Base-by-base conservation (phyloP, 2,888 invertebrate genomes). In the Meiosimyza platycephala region DNA sequence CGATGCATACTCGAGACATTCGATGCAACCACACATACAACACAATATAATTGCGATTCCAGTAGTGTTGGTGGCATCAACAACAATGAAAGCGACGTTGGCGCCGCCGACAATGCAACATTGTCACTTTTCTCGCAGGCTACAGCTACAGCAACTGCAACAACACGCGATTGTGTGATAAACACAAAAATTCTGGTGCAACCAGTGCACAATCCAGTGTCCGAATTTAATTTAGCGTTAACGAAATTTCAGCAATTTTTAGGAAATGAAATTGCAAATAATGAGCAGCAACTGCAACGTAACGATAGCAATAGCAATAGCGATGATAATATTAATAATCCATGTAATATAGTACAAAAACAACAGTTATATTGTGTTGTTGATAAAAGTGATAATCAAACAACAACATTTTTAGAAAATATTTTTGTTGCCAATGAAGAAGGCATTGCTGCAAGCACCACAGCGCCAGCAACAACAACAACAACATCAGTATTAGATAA, bases 191-290 rank as follows among this genome's bases (percentile, higher is more conserved):
- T 87, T 48, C 74, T 84, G 73, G 80, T 81, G 65, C 78, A 79
- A 76, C 76, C 79, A 77, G 70, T 81, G 65, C 73, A 78, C 69
- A 80, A 81, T 79, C 85, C 87, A 70, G 80, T 85, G 68, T 78
- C 79, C 75, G 83, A 86, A 80, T 86, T 87, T 75, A 80, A 83
- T 76, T 79, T 87, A 79, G 79, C 82, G 76, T 80, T 85, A 73
- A 82, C 79, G 73, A 80, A 81, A 74, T 71, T 75, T 63, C 78
- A 77, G 71, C 76, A 76, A 64, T 70, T 74, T 40, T 9, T 40
- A 2, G 40, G 40, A 40, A 7, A 40, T 9, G 9, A 40, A 40
- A 22, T 60, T 50, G 68, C n/a, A 16, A 33, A 12, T n/a, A 11
- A 60, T 40, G 22, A 16, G 51, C 67, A 57, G 15, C 54, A 54